phyloP scores from a whole-genome alignment of 2,888 invertebrate species.

The Drosophila tanythrix region DNA sequence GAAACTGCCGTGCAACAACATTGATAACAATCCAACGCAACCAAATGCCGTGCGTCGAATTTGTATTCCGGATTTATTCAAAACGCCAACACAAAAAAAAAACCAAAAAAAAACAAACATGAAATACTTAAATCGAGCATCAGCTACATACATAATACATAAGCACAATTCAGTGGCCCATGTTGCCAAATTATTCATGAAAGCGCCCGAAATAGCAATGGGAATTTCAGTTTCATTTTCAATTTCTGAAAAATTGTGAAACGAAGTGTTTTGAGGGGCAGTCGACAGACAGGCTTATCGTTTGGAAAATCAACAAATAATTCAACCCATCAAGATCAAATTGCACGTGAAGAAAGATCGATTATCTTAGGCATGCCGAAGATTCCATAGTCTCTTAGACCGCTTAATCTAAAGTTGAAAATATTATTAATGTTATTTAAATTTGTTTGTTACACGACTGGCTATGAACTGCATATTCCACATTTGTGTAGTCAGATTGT shows the following conservation, averaged over 20 bases:
- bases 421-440: not conserved
- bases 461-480: not conserved
- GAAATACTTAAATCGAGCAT: constrained; percentile 27
- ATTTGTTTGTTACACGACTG: too few species aligned
- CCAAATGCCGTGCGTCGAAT: constrained; percentile 46
- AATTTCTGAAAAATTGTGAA: constrained; percentile 26
- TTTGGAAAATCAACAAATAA: not conserved
- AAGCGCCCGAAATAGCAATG: constrained; percentile 50
- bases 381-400: not conserved
- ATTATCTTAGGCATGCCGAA: not conserved
- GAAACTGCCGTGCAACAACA: constrained; percentile 22
- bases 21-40: constrained; percentile 27
- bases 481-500: not conserved
- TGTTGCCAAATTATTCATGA: constrained; percentile 49
- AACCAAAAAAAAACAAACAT: constrained; percentile 8
- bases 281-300: not conserved
- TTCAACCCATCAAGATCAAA: not conserved
- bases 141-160: constrained; percentile 7
- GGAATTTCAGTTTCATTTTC: constrained; percentile 32
- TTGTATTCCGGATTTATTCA: constrained; percentile 47
- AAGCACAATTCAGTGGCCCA: constrained; percentile 30
- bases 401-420: not conserved
- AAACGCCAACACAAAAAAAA: constrained; percentile 10
- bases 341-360: not conserved
- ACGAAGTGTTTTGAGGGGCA: constrained; percentile 28